phyloP scores from a whole-genome alignment of 2,888 invertebrate genomes.

The Mycogona germanica region DNA sequence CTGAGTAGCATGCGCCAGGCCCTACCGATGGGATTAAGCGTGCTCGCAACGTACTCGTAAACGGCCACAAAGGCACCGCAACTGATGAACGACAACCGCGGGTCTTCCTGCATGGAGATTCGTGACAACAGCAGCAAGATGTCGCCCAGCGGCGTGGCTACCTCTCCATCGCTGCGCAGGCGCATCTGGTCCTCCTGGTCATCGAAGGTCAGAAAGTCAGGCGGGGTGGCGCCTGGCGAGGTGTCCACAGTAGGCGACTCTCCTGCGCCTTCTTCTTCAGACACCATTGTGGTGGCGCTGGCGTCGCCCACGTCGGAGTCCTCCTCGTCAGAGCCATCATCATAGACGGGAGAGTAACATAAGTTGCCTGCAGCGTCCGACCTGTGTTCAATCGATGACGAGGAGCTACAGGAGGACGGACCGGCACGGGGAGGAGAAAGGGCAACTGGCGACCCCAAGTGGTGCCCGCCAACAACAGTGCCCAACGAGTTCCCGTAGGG shows the following conservation, averaged over 20 bases:
- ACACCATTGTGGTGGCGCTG: not conserved
- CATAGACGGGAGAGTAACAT: slow-evolving; percentile 13
- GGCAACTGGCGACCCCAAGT: no score
- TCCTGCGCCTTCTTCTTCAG: not conserved
- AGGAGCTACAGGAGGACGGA: not conserved
- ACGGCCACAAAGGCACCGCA: slow-evolving; percentile 2
- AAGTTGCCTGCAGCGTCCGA: not conserved
- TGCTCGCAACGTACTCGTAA: not conserved
- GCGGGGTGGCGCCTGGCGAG: no score
- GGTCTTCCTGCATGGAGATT: slow-evolving; percentile 6
- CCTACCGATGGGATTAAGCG: not conserved
- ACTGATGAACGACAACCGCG: not conserved
- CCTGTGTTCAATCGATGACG: not conserved
- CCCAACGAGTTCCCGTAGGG: slow-evolving; percentile 7
- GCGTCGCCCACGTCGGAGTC: not conserved
- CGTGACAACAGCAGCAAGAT: slow-evolving; percentile 9
- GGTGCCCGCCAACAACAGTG: no score
- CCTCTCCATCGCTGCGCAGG: not conserved
- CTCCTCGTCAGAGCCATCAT: slow-evolving; percentile 1
- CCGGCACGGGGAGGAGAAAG: not conserved
- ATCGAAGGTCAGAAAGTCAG: no score
- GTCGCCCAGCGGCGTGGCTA: slow-evolving; percentile 5
- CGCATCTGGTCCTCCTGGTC: not conserved
- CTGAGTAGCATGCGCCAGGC: not conserved
- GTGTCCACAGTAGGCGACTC: not conserved